Evolutionary conservation across 37 sponge, comb jelly and placozoan species (phyloP).

Genomic region (Oopsacas minuta): DNA sequence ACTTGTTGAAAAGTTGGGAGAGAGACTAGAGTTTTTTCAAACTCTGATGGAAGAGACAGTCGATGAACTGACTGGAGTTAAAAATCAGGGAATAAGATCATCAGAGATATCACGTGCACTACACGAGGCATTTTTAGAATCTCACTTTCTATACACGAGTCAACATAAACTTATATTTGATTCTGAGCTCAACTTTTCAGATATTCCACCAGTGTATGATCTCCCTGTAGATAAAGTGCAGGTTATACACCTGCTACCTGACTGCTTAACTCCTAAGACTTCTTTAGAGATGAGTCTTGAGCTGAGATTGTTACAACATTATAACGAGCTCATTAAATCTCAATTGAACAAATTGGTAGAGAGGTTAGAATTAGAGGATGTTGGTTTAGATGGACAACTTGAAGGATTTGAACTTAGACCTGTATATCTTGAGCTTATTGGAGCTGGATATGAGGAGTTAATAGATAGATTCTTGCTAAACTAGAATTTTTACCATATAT

Average conservation of each 20-base stretch:
- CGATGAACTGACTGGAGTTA: not conserved
- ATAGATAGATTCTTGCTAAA: slow-evolving; percentile 14
- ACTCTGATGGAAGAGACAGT: not conserved
- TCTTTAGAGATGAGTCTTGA: not conserved
- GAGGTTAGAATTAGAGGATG: not conserved
- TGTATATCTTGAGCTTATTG: not conserved
- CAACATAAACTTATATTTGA: not conserved
- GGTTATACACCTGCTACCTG: not conserved
- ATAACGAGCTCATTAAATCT: not conserved
- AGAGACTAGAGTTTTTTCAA: not conserved
- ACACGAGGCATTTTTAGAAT: not conserved
- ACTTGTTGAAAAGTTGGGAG: not conserved
- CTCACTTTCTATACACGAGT: not conserved
- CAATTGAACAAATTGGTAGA: not conserved
- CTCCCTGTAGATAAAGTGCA: not conserved
- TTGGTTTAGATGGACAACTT: not conserved
- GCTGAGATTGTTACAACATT: not conserved
- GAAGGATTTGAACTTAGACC: not conserved
- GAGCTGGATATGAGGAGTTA: not conserved
- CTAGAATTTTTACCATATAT: not conserved
- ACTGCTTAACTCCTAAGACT: not conserved
- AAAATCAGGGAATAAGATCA: not conserved
- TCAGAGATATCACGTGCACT: not conserved
- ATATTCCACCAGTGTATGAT: not conserved
- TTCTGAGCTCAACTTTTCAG: not conserved